Evolutionary conservation across 1,140 invertebrate species (phyloP).

Genomic region (Orussus abietinus): DNA sequence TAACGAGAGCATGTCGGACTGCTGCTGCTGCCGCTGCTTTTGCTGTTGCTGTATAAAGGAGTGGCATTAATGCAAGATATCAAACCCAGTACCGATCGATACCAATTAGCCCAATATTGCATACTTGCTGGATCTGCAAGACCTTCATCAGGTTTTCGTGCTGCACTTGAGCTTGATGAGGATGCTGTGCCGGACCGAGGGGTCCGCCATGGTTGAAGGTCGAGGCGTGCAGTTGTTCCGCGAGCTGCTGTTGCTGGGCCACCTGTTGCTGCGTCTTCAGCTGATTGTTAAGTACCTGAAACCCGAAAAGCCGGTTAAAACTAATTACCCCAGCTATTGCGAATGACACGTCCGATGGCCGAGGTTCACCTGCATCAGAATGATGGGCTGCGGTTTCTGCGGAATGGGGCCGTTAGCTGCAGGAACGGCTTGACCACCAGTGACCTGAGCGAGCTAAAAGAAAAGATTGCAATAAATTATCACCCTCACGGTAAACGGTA

Average conservation of each 20-base stretch:
- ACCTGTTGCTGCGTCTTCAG: slow-evolving; percentile 33
- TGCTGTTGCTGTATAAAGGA: slow-evolving; percentile 29
- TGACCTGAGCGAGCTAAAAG: slow-evolving; percentile 63
- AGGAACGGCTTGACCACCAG: slow-evolving; percentile 61
- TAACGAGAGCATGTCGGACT: slow-evolving; percentile 51
- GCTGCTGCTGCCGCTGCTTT: slow-evolving; percentile 37
- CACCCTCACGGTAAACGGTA: slow-evolving; percentile 3
- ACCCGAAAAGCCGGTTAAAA: too few relatives aligned
- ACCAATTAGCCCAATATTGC: slow-evolving; percentile 1
- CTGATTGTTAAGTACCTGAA: slow-evolving; percentile 40
- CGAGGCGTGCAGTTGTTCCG: slow-evolving; percentile 31
- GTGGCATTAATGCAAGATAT: too few relatives aligned
- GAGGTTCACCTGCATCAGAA: slow-evolving; percentile 58
- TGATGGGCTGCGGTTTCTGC: slow-evolving; percentile 55
- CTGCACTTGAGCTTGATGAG: slow-evolving; percentile 52
- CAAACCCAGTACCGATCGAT: too few relatives aligned
- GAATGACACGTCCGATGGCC: slow-evolving; percentile 3
- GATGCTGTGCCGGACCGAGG: slow-evolving; percentile 45
- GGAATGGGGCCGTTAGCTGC: slow-evolving; percentile 56
- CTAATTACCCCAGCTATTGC: too few relatives aligned
- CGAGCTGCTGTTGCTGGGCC: slow-evolving; percentile 21
- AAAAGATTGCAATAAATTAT: too few relatives aligned
- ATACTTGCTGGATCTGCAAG: slow-evolving; percentile 52
- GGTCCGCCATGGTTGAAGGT: slow-evolving; percentile 45
- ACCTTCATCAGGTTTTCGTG: slow-evolving; percentile 55